Conservation (phyloP, 2,888 invertebrate genomes). For the Drosophila borborema region DNA sequence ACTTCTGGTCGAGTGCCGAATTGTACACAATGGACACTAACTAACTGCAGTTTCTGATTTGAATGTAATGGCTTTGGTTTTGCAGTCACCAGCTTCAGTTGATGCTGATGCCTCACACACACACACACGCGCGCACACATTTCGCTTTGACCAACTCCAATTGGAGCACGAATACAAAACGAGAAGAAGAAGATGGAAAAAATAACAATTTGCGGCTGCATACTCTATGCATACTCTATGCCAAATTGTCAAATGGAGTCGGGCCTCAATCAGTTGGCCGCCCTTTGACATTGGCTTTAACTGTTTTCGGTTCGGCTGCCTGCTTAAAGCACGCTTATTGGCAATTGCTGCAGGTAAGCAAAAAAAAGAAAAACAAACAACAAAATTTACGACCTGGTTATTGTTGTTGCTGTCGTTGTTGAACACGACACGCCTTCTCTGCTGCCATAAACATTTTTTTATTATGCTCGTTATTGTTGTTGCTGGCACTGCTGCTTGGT, state of each 20-base stretch:
- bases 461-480: conserved; percentile 58
- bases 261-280: conserved; percentile 65
- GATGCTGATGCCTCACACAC: conserved; percentile 8
- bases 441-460: conserved; percentile 72
- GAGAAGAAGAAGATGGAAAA: conserved; percentile 21
- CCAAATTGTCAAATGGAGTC: conserved; percentile 50
- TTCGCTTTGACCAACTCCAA: conserved; percentile 52
- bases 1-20: conserved; percentile 22
- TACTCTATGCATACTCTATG: conserved; percentile 15
- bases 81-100: conserved; percentile 14
- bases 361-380: conserved; percentile 11
- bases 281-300: conserved; percentile 55
- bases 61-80: conserved; percentile 74
- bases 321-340: conserved; percentile 65
- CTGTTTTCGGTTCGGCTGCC: conserved; percentile 15
- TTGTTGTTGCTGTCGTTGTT: conserved; percentile 51
- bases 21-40: conserved; percentile 74
- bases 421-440: conserved; percentile 70
- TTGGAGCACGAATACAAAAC: conserved; percentile 13
- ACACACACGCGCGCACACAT: conserved; percentile 3
- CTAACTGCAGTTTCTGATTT: conserved; percentile 76
- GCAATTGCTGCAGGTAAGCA: conserved; percentile 57
- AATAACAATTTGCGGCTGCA: conserved; percentile 58
- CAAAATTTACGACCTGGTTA: conserved; percentile 72
- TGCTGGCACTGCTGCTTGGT: conserved; percentile 30